Base-by-base conservation (phyloP, 2,113 vertebrate genomes). In the Aramus guarauna region DNA sequence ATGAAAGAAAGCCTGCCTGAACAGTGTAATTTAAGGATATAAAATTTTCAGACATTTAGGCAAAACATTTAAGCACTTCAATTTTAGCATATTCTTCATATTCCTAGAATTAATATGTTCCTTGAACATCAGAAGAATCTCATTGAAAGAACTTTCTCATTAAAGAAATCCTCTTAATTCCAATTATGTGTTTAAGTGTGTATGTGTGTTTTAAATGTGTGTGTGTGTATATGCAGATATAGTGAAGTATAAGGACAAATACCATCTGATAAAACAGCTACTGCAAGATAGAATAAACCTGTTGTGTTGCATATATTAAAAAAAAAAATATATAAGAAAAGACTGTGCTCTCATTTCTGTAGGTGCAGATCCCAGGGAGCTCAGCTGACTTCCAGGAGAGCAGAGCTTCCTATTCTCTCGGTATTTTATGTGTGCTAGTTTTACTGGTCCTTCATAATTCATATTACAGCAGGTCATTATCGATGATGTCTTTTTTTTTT, bases 11-110 rank as follows among this genome's bases (percentile, higher is more conserved):
- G 47, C 15, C 43, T 91, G 67, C 41, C 58, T 72, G 83, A 89
- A 48, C 27, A 55, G 56, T 72, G 41, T 27, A 72, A 92, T 94
- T 85, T 76, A 87, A 89, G 41, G 27, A 47, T 52, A 86, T 56
- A 89, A 86, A 89, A 69, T 79, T 94, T 95, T 94, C 85, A 87
- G 68, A 84, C 37, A 67, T 62, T 93, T 78, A 94, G 55, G 39
- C 56, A 94, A 96, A 95, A 90, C 34, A 80, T 77, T 90, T 84
- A 88, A 95, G 62, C 18, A 29, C 30, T 93, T 95, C n/a, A 60
- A 32, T 21, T 83, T 91, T 64, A 89, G 34, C 4, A 6, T 86
- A 55, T 73, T 63, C 52, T 88, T 92, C 55, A 30, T 67, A 71
- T 71, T 84, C 59, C 16, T 92, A 53, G 67, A 91, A 71, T 78